Evolutionary conservation across 2,113 vertebrate species (phyloP), one percentile per base, ranked within the genome.

Genomic region (Dunckerocampus dactyliophorus): DNA sequence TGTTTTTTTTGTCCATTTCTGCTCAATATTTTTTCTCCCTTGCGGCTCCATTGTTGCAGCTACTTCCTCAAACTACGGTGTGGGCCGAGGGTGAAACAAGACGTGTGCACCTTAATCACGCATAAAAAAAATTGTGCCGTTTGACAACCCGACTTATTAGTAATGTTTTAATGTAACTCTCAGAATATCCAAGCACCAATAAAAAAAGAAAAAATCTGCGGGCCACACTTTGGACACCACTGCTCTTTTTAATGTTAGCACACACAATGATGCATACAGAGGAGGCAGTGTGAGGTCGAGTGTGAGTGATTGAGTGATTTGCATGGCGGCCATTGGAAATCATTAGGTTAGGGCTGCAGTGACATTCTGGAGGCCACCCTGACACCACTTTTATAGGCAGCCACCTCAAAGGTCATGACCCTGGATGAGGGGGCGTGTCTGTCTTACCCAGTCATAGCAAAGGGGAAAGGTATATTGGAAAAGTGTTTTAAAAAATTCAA

Each of bases 291-390:
- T 47, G 21, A 42, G 45, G 58, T 31, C 64, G 45, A 54, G 48
- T n/a, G 76, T 70, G 63, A 73, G 55, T 78, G 75, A 84, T 64
- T 76, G 78, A 83, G 61, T 71, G 63, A 83, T 71, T 79, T 86
- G 72, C 65, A 71, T 65, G 65, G 73, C 73, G 68, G 57, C 72
- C 49, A 80, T 84, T 60, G 81, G 80, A 88, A 87, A 88, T 87
- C 77, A 70, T 85, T 88, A 76, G 63, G 69, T 77, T 67, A 64
- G 67, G 75, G 73, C 57, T 71, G 65, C 51, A 50, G 70, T 60
- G 67, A 82, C 66, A 72, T 46, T 47, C 46, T 47, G 62, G 69
- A 53, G 48, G 68, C 67, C 61, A 42, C 69, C 37, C 6, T 73
- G 76, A 74, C 82, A 70, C 62, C 63, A 67, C 19, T 49, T 61